Evolutionary conservation across 2,888 invertebrate species (phyloP).

Genomic region (Crocallis elinguaria): DNA sequence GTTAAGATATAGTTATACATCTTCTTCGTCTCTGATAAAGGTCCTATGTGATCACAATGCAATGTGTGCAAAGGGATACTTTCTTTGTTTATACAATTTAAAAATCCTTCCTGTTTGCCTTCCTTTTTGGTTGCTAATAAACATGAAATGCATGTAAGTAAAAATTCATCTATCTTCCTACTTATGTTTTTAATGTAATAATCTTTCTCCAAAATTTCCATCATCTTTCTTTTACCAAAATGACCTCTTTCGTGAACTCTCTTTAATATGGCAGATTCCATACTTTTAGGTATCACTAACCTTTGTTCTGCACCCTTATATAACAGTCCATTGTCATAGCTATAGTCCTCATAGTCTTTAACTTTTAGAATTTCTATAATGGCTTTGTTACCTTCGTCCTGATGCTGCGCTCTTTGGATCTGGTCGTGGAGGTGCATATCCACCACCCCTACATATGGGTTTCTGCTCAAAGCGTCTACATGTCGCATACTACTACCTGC

Average conservation of each 20-base stretch:
- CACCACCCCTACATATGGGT: slow-evolving; percentile 2
- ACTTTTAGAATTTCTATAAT: slow-evolving; percentile 30
- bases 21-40: slow-evolving; percentile 28
- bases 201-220: slow-evolving; percentile 41
- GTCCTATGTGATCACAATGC: slow-evolving; percentile 34
- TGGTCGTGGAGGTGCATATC: slow-evolving; percentile 14
- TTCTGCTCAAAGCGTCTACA: slow-evolving; percentile 31
- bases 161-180: slow-evolving; percentile 28
- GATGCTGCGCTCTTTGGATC: slow-evolving; percentile 27
- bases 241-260: slow-evolving; percentile 36
- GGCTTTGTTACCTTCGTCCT: slow-evolving; percentile 34
- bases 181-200: slow-evolving; percentile 43
- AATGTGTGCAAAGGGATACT: slow-evolving; percentile 29
- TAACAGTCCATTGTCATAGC: slow-evolving; percentile 35
- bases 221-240: slow-evolving; percentile 37
- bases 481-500: slow-evolving; percentile 29
- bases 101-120: slow-evolving; percentile 42
- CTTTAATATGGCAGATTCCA: slow-evolving; percentile 40
- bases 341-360: slow-evolving; percentile 21
- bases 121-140: slow-evolving; percentile 36
- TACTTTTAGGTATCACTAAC: slow-evolving; percentile 34
- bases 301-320: slow-evolving; percentile 40
- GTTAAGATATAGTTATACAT: slow-evolving; percentile 36
- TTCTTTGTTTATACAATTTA: slow-evolving; percentile 32
- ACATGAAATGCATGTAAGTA: slow-evolving; percentile 36